Evolutionary conservation across 2,888 invertebrate species (phyloP), one percentile per base, ranked within the genome.

Genomic region (Leptopilina drosophilae): DNA sequence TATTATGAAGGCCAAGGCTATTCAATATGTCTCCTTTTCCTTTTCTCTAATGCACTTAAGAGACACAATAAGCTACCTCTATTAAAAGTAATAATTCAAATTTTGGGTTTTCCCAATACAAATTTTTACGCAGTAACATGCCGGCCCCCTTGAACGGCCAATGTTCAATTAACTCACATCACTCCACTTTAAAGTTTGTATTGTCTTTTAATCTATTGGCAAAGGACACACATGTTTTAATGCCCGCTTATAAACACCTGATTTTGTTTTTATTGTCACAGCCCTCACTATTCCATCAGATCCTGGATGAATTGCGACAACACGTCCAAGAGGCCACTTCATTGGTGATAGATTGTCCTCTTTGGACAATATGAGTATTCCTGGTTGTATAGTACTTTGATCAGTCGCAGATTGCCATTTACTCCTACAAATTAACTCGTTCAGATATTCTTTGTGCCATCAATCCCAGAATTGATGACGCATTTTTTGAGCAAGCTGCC

Each of bases 401-500:
- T 56, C n/a, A 56, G 56, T 56, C 9, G 56, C n/a, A 12, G 56
- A 56, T 56, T 56, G 56, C 56, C n/a, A 56, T 56, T 56, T 56
- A 14, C 56, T 56, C 56, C 56, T 56, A n/a, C 12, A 56, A 56
- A 56, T 56, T 56, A 56, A 56, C 14, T 56, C n/a, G 14, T 56
- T 56, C 11, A 56, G 56, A 8, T 46, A 46, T 9, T 46, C 46
- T 9, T 46, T 5, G 6, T 46, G 2, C 46, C 46, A 46, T 46
- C 56, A n/a, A 5, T 33, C 56, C 56, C 56, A 56, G 56, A 56
- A 56, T n/a, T 56, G 56, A 56, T 56, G 5, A 12, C 56, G 56
- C 56, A 56, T 56, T n/a, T 56, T 56, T 56, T 56, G 56, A 56
- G 56, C 56, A 56, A 56, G 56, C n/a, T 56, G 56, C 56, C 56